phyloP scores from a whole-genome alignment of 1,140 invertebrate genomes.

The Uloborus diversus region DNA sequence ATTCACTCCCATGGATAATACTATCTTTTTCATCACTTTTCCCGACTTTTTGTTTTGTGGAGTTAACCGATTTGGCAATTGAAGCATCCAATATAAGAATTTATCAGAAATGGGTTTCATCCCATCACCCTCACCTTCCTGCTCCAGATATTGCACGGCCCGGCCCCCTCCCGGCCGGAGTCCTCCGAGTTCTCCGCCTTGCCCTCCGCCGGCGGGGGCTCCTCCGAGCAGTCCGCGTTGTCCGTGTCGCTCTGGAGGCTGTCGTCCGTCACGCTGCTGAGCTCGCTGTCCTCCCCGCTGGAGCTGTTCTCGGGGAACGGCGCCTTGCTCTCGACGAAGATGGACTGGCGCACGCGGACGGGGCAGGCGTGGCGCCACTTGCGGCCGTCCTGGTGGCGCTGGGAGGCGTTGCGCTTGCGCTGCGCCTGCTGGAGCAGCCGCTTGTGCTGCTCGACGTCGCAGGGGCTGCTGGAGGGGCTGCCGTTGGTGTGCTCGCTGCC shows the following conservation, averaged over 20 bases:
- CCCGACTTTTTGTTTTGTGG: too few relatives aligned
- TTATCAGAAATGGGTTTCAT: too few relatives aligned
- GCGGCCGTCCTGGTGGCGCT: slow-evolving; percentile 49
- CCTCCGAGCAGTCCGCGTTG: slow-evolving; percentile 44
- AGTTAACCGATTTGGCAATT: too few relatives aligned
- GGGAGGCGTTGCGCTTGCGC: background rate
- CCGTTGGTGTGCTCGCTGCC: slow-evolving; percentile 62
- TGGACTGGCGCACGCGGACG: slow-evolving; percentile 59
- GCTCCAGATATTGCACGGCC: slow-evolving; percentile 63
- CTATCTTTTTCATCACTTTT: too few relatives aligned
- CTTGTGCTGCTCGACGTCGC: slow-evolving; percentile 35
- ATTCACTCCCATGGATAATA: too few relatives aligned
- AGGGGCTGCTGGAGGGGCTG: slow-evolving; percentile 49
- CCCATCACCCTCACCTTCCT: too few relatives aligned
- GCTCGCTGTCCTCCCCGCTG: slow-evolving; percentile 57
- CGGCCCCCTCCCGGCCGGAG: slow-evolving; percentile 67
- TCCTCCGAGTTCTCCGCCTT: slow-evolving; percentile 60
- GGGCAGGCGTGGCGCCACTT: slow-evolving; percentile 61
- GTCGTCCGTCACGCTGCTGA: slow-evolving; percentile 59
- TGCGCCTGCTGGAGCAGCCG: slow-evolving; percentile 5
- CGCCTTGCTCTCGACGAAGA: slow-evolving; percentile 59
- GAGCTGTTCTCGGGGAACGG: slow-evolving; percentile 61
- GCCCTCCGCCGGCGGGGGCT: slow-evolving; percentile 38
- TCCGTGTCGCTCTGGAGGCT: slow-evolving; percentile 54
- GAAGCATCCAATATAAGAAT: too few relatives aligned